These are phyloP conservation scores for Sinocyclocheilus rhinocerous DNA, from an alignment of 2,113 vertebrate species.

Conservation along the genomic window DNA sequence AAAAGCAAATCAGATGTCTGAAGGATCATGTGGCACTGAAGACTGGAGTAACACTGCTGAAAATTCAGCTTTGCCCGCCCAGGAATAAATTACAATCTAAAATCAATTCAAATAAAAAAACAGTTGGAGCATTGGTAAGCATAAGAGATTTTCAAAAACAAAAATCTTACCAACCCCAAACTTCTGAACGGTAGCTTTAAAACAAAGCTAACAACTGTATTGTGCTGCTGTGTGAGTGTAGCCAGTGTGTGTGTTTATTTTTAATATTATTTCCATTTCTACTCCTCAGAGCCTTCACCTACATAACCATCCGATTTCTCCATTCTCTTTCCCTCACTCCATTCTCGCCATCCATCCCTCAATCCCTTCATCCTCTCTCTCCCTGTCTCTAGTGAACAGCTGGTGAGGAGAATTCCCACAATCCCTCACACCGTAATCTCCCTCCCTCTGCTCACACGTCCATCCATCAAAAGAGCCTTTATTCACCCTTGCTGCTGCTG, in stretches of 20 bases:
- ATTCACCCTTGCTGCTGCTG: conserved; percentile 23
- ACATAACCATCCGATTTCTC: conserved; percentile 24
- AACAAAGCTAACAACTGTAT: not conserved
- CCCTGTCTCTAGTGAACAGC: conserved; percentile 49
- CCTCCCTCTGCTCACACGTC: conserved; percentile 42
- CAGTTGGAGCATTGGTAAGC: too few relatives aligned
- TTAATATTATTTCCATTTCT: conserved; percentile 21
- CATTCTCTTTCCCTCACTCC: conserved; percentile 12
- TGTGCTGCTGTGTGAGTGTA: not conserved
- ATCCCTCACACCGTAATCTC: conserved; percentile 49
- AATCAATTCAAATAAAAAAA: too few relatives aligned
- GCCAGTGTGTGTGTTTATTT: not conserved
- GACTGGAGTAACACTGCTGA: too few relatives aligned
- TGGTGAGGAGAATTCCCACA: conserved; percentile 53
- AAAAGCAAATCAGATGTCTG: too few relatives aligned
- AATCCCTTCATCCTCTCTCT: conserved; percentile 23
- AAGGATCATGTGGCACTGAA: too few relatives aligned
- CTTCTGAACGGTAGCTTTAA: not conserved
- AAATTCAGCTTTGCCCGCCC: too few relatives aligned
- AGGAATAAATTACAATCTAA: too few relatives aligned
- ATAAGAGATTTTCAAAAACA: too few relatives aligned
- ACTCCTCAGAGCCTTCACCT: conserved; percentile 11
- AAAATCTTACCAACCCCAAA: not conserved
- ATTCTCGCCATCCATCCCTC: conserved; percentile 3
- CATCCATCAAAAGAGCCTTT: conserved; percentile 53